Evolutionary conservation across 92 coral and sea anemone species (phyloP), one percentile per base, ranked within the genome.

Genomic region (Meandrina meandrites): DNA sequence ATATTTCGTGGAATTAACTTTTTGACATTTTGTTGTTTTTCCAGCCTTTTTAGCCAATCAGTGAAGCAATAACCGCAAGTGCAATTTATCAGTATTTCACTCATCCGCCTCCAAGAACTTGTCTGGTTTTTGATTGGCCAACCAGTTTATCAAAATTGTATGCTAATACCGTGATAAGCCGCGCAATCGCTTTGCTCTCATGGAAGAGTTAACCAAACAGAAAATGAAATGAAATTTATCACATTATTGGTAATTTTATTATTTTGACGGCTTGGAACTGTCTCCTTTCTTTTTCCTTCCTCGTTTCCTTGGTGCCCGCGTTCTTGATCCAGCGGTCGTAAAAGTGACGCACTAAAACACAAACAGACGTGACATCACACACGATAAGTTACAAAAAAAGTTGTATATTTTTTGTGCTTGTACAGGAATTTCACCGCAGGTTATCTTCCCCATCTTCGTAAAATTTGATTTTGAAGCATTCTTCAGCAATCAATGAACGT

Each of bases 321-420:
- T 76, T 69, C 89, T 89, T 76, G 88, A 77, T 0, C 91, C 95
- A 76, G 98, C 95, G 15, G 95, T 92, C 36, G 98, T 92, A 75
- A 94, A 94, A 27, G 95, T 90, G 78, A 94, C 88, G 79, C 98
- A 91, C 98, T 94, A 86, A 69, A 90, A 81, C 17, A 42, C 32
- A 50, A 84, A 32, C 21, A 58, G 36, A 18, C 28, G 21, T 30
- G 40, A 22, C 28, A 70, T 79, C 32, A 79, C 17, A 78, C 22
- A 54, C 12, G 76, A 24, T 60, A 11, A 69, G 5, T 69, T 13
- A 69, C 2, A 16, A 69, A 69, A 66, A 22, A 69, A 0, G 31
- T 31, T 31, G 68, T 60, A 9, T 2, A 40, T 2, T 40, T 48
- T 48, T 7, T 60, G 68, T 17, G 68, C 18, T 7, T 60, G 24